Evolutionary conservation across 1,140 invertebrate genomes (phyloP), one percentile per base, ranked within the genome.

Genomic region (Lamellibrachia luymesi): DNA sequence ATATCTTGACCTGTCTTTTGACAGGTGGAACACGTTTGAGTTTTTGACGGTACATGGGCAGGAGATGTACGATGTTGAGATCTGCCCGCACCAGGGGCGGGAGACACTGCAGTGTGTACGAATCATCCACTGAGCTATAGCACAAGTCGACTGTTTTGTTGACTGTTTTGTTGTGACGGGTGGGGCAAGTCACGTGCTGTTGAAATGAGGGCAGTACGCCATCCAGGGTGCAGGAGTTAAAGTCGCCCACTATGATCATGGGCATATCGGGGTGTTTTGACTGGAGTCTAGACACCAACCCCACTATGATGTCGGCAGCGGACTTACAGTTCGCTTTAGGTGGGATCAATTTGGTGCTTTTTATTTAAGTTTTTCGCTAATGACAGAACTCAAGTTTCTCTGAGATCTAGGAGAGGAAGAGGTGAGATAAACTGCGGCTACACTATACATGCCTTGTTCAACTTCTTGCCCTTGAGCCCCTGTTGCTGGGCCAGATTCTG

Each of bases 391-490:
- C 0, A 17, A 80, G 1, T 80, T 80, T 80, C 13, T 80, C 13
- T 10, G 0, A 4, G 64, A 22, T 80, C 64, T 17, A 22, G 13
- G 17, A 22, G 64, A 80, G 64, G 64, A 4, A 2, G 5, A 80
- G 64, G 64, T 80, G 64, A 10, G 64, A 80, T 80, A 80, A 10
- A 80, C 52, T 17, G 52, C 1, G 0, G 52, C 17, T 6, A 91
- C 7, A 25, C 6, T 10, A 50, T 92, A 56, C 51, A 92, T 93
- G 96, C 96, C 95, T 96, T 96, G 56, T 95, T 94, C 17, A 96
- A 80, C 94, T 97, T 97, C 94, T 97, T 97, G 49, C 97, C 97
- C 93, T 97, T 97, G 4, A 97, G 95, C 6, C 97, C 97, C 50
- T 96, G 95, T 93, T 97, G 96, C 90, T 94, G 94, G 93, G 96